Conservation (phyloP, 2,888 invertebrate species). For the Linnaemya vulpina region DNA sequence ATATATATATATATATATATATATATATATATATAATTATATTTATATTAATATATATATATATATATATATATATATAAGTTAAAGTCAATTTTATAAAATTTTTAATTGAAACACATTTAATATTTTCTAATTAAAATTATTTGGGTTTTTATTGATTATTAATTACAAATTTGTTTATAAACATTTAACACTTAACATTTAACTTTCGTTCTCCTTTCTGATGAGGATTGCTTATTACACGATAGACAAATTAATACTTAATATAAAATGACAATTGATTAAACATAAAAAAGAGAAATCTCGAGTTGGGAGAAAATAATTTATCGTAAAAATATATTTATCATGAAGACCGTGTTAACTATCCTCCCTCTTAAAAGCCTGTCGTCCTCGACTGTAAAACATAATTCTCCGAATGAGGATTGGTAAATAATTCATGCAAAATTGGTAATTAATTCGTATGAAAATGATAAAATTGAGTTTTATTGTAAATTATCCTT, state of each 20-base stretch:
- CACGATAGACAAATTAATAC: background rate
- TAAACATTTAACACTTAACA: background rate
- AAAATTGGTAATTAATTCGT: too few species aligned
- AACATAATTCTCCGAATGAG: background rate
- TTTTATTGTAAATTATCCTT: constrained; percentile 25
- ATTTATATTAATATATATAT: too few species aligned
- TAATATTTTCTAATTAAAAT: too few species aligned
- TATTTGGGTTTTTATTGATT: background rate
- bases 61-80: background rate
- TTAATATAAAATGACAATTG: too few species aligned
- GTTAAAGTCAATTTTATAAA: background rate
- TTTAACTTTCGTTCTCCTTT: background rate
- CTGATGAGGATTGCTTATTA: background rate
- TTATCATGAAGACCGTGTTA: background rate
- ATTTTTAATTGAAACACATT: background rate
- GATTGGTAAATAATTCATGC: too few species aligned
- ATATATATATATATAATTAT: too few species aligned
- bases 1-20: too few species aligned
- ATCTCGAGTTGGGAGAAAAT: too few species aligned
- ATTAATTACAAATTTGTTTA: background rate
- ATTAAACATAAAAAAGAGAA: too few species aligned
- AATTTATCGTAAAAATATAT: too few species aligned
- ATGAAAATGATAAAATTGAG: background rate
- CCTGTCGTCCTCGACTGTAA: background rate
- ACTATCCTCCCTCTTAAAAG: constrained; percentile 19